phyloP scores from a whole-genome alignment of 2,888 invertebrate species.

The Chymomyza fuscimana region DNA sequence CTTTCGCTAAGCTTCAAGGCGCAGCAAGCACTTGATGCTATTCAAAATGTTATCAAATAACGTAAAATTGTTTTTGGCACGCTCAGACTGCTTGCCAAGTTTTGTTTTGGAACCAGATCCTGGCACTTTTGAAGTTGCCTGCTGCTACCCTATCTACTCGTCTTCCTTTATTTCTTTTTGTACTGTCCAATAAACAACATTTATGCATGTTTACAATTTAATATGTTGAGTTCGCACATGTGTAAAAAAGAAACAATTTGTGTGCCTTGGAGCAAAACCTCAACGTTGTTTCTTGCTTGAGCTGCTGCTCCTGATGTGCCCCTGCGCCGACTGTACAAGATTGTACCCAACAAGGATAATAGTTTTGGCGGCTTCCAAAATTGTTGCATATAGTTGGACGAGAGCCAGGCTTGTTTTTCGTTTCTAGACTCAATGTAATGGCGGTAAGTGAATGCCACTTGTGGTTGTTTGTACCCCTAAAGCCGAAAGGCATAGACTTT shows the following conservation, averaged over 20 bases:
- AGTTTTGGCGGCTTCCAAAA: constrained; percentile 57
- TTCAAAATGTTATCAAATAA: constrained; percentile 59
- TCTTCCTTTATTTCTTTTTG: constrained; percentile 7
- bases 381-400: constrained; percentile 63
- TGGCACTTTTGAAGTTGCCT: neutral
- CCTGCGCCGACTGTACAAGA: neutral
- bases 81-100: constrained; percentile 36
- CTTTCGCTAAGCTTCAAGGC: constrained; percentile 63
- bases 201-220: constrained; percentile 68
- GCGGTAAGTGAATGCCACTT: constrained; percentile 65
- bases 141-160: neutral
- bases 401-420: constrained; percentile 40
- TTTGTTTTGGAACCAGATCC: constrained; percentile 12
- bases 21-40: constrained; percentile 32
- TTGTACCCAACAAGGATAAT: constrained; percentile 42
- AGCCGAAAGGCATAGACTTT: no score
- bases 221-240: constrained; percentile 65
- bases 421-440: constrained; percentile 31
- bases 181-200: constrained; percentile 58
- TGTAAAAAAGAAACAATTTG: constrained; percentile 67
- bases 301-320: neutral
- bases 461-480: constrained; percentile 35
- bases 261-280: constrained; percentile 19
- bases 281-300: neutral
- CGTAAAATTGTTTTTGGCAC: constrained; percentile 59